phyloP scores from a whole-genome alignment of 2,797 vertebrate species.

The Gallinago stenura region DNA sequence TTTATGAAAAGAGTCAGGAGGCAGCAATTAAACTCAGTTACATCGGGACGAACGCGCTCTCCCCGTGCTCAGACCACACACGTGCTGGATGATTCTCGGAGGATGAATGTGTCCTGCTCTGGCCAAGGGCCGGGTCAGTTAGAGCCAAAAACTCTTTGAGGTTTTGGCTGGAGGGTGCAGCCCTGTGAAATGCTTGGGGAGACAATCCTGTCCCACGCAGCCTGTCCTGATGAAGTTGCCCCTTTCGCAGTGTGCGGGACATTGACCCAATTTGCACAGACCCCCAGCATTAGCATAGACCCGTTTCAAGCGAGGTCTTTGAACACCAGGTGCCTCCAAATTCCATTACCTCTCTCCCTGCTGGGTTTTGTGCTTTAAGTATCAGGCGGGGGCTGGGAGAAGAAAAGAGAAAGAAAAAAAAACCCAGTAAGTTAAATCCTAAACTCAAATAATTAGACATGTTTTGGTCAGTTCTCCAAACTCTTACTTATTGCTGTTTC shows the following conservation, averaged over 20 bases:
- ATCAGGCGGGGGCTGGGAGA: conserved; percentile 36
- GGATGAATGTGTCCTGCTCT: background rate
- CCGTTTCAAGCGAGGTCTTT: conserved; percentile 44
- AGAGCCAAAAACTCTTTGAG: conserved; percentile 5
- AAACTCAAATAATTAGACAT: conserved; percentile 46
- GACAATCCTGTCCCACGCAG: background rate
- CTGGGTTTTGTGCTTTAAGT: conserved; percentile 66
- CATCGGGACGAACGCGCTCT: background rate
- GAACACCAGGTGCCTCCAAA: conserved; percentile 61
- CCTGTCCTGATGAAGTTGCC: background rate
- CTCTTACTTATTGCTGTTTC: conserved; percentile 30
- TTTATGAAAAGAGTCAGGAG: conserved; percentile 13
- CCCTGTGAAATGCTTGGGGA: background rate
- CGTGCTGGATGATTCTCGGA: rapidly evolving
- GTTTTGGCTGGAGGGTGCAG: conserved; percentile 27
- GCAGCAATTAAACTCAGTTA: conserved; percentile 24
- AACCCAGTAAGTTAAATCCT: conserved; percentile 29
- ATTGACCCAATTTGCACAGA: background rate
- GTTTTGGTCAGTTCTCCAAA: conserved; percentile 49
- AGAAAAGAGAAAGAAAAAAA: conserved; percentile 48
- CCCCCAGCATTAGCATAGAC: conserved; percentile 24
- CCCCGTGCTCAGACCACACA: conserved; percentile 26
- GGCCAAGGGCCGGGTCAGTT: background rate
- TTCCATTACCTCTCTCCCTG: conserved; percentile 68
- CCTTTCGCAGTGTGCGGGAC: background rate